Evolutionary conservation across 2,797 vertebrate genomes (phyloP).

Genomic region (Glossophaga mutica): DNA sequence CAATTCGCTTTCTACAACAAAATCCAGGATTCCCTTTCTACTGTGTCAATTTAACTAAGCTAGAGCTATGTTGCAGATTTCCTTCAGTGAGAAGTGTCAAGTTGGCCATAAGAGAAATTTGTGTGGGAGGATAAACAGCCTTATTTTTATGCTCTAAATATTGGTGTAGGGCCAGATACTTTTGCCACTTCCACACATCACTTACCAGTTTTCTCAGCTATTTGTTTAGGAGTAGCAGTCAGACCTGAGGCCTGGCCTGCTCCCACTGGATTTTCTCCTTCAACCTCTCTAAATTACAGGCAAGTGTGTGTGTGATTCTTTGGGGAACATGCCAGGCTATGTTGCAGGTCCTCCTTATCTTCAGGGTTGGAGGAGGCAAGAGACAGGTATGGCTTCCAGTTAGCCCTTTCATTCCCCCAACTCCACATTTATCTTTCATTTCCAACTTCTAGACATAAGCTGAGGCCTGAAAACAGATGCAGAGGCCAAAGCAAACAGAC

Average conservation of each 20-base stretch:
- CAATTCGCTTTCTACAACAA: neutral
- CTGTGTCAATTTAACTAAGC: neutral
- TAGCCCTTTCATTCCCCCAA: neutral
- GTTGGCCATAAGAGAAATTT: neutral
- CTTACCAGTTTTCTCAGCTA: neutral
- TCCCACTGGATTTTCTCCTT: neutral
- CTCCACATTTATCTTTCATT: neutral
- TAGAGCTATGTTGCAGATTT: neutral
- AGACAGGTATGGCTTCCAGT: neutral
- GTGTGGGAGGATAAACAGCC: neutral
- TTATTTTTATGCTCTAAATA: neutral
- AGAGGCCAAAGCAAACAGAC: neutral
- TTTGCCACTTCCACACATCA: neutral
- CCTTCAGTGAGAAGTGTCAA: neutral
- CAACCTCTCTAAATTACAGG: neutral
- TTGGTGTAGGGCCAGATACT: neutral
- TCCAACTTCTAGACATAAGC: neutral
- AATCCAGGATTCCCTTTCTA: neutral
- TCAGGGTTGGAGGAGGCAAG: neutral
- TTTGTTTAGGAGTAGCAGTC: neutral
- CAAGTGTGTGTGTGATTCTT: neutral
- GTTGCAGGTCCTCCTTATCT: neutral
- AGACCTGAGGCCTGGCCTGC: neutral
- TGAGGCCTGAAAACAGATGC: neutral
- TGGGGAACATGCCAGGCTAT: neutral